These are phyloP conservation scores for Tichodroma muraria DNA, from an alignment of 2,113 vertebrate genomes.

Conservation along the genomic window DNA sequence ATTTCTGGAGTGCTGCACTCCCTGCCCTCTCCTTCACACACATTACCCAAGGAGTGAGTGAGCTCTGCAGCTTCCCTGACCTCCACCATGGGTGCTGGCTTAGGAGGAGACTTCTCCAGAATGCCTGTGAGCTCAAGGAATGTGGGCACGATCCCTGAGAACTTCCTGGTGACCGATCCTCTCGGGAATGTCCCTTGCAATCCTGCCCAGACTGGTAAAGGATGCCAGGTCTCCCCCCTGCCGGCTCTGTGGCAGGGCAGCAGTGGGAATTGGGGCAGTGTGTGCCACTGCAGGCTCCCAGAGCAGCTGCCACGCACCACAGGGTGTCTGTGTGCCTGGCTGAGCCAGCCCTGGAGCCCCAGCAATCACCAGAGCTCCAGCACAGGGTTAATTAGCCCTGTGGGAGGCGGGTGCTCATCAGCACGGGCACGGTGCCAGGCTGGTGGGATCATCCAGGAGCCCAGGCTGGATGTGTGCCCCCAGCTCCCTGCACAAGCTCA, in stretches of 20 bases:
- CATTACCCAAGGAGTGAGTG: neutral
- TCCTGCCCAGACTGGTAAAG: neutral
- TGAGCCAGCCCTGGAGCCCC: neutral
- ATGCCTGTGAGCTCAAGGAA: neutral
- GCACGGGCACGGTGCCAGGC: neutral
- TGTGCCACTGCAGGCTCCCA: neutral
- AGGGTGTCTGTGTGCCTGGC: neutral
- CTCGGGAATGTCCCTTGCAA: neutral
- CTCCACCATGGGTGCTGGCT: neutral
- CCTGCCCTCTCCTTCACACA: neutral
- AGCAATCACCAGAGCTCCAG: neutral
- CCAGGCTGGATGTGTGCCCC: neutral
- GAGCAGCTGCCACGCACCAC: neutral
- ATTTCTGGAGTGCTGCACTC: neutral
- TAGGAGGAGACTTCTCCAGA: neutral
- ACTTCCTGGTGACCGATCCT: neutral
- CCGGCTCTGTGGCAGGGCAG: neutral
- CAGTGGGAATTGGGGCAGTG: neutral
- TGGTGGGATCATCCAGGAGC: neutral
- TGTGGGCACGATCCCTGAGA: neutral
- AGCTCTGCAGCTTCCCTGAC: neutral
- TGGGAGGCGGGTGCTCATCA: neutral
- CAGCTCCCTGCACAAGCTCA: neutral
- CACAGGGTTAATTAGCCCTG: neutral
- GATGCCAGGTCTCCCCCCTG: neutral